phyloP scores from a whole-genome alignment of 2,113 vertebrate genomes.

The Brachionichthys hirsutus region DNA sequence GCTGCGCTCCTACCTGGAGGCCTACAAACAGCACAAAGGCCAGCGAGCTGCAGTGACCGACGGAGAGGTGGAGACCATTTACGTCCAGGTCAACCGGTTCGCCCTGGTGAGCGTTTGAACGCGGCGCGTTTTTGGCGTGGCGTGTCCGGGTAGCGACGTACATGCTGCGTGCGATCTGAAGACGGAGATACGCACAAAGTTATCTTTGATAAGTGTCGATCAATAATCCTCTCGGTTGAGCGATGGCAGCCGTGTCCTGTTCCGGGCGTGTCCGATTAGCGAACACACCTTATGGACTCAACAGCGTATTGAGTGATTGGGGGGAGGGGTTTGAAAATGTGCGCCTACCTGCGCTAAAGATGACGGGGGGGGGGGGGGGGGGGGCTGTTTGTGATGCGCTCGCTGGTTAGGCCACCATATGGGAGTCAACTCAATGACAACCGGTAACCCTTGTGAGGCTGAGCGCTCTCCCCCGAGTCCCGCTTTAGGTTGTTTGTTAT shows the following conservation, averaged over 20 bases:
- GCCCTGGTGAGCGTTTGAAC: slow-evolving; percentile 83
- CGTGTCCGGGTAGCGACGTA: slow-evolving; percentile 13
- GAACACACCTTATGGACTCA: not conserved
- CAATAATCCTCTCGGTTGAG: no score
- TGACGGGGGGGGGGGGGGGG: not conserved
- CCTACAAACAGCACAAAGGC: slow-evolving; percentile 91
- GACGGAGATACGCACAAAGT: no score
- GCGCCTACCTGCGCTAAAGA: slow-evolving; percentile 4
- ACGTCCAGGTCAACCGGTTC: slow-evolving; percentile 96
- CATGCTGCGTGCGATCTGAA: no score
- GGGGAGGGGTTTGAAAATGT: slow-evolving; percentile 7
- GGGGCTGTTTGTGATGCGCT: slow-evolving; percentile 3
- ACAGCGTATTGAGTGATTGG: not conserved
- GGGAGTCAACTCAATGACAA: slow-evolving; percentile 5
- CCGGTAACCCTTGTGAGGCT: not conserved
- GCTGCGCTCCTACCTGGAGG: slow-evolving; percentile 91
- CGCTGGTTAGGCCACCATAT: not conserved
- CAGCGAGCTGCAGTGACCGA: slow-evolving; percentile 82
- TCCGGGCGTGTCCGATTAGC: slow-evolving; percentile 8
- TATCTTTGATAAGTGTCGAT: no score
- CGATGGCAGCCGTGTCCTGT: not conserved
- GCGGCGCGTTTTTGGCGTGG: not conserved
- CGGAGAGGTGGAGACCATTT: slow-evolving; percentile 88
- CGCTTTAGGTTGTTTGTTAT: slow-evolving; percentile 45
- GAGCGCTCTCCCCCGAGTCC: slow-evolving; percentile 7